These are phyloP conservation scores for Rugalucina vietnamica DNA, from an alignment of 2,888 invertebrate species.

Conservation along the genomic window DNA sequence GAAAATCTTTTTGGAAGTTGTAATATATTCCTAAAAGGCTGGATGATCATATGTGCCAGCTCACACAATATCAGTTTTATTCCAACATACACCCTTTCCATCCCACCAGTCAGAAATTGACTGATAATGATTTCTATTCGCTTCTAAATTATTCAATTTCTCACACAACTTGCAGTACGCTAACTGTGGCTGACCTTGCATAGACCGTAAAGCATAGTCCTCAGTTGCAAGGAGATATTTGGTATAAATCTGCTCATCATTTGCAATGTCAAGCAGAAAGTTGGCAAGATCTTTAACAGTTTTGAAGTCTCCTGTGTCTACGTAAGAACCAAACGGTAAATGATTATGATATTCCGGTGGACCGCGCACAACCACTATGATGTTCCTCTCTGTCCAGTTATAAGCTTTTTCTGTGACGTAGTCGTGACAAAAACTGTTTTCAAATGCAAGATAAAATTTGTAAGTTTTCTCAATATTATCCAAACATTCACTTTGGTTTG, in stretches of 20 bases:
- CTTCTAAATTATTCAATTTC: conserved; percentile 23
- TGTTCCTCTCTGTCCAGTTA: conserved; percentile 4
- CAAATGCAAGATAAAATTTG: conserved; percentile 72
- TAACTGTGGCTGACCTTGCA: conserved; percentile 20
- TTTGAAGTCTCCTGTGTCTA: conserved; percentile 16
- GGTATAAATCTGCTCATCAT: conserved; percentile 3
- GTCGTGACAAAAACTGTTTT: conserved; percentile 68
- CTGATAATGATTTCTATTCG: conserved; percentile 17
- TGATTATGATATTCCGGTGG: conserved; percentile 1
- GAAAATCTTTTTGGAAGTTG: too few species aligned
- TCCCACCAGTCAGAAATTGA: conserved; percentile 36
- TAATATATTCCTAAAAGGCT: too few species aligned
- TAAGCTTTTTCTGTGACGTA: conserved; percentile 47
- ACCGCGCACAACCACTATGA: not conserved
- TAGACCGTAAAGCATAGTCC: not conserved
- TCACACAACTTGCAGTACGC: conserved; percentile 32
- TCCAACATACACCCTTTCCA: conserved; percentile 8
- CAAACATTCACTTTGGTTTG: not conserved
- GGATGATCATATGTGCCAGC: too few species aligned
- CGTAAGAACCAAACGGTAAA: conserved; percentile 12
- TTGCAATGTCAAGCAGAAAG: not conserved
- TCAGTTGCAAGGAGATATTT: conserved; percentile 10
- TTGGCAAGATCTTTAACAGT: conserved; percentile 22
- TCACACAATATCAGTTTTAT: too few species aligned
- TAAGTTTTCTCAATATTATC: conserved; percentile 38